A percentile compares a stretch with the other conserved stretches of the same genome.
Evolutionary conservation across 1,140 invertebrate species (phyloP).

Genomic region (Ruditapes philippinarum): DNA sequence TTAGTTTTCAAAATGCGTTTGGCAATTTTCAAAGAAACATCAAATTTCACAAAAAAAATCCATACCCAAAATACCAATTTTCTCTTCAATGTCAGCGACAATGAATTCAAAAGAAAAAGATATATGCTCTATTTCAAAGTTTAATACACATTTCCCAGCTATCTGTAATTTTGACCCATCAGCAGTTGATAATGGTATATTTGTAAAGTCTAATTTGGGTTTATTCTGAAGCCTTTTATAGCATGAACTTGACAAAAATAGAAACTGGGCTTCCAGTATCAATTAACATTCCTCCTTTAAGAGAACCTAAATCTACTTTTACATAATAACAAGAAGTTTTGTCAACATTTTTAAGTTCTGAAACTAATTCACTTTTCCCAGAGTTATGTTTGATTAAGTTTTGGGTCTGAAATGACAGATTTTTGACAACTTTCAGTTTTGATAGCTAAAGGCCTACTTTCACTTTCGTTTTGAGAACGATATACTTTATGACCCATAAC

Average conservation of each 20-base stretch:
- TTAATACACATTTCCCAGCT: not conserved
- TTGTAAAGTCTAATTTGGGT: not conserved
- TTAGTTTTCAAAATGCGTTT: slow-evolving; percentile 8
- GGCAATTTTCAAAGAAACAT: not conserved
- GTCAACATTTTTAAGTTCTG: not conserved
- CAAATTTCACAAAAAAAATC: slow-evolving; percentile 8
- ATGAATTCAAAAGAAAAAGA: slow-evolving; percentile 31
- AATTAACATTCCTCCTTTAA: slow-evolving; percentile 22
- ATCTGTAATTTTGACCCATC: too few relatives aligned
- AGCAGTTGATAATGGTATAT: not conserved
- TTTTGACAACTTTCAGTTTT: too few relatives aligned
- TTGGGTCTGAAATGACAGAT: too few relatives aligned
- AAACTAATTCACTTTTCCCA: not conserved
- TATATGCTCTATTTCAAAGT: not conserved
- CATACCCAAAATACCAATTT: slow-evolving; percentile 28
- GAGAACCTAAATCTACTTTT: not conserved
- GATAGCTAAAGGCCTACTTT: too few relatives aligned
- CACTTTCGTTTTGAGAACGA: too few relatives aligned
- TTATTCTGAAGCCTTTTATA: slow-evolving; percentile 2
- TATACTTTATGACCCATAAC: too few relatives aligned
- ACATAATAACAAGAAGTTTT: slow-evolving; percentile 19
- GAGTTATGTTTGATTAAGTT: too few relatives aligned
- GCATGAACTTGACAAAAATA: not conserved
- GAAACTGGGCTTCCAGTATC: slow-evolving; percentile 44
- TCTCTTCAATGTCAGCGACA: slow-evolving; percentile 40